Evolutionary conservation across 2,888 invertebrate genomes (phyloP).

Genomic region (Oscheius sp.): DNA sequence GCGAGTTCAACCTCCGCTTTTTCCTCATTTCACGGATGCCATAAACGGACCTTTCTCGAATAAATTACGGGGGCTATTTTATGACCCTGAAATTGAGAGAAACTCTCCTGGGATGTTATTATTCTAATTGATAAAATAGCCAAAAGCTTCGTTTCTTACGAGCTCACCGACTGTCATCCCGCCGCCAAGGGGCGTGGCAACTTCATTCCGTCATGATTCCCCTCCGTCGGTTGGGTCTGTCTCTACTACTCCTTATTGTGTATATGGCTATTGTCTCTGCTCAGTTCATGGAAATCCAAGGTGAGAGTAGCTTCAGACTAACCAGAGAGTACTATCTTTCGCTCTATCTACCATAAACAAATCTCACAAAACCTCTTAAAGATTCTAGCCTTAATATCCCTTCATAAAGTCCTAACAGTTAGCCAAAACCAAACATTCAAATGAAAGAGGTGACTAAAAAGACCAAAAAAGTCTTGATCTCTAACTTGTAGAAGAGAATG

Average conservation of each 20-base stretch:
- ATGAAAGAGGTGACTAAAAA: too few relatives aligned
- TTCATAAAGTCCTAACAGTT: too few relatives aligned
- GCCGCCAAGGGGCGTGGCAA: conserved; percentile 16
- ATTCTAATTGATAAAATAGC: neutral
- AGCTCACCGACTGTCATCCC: conserved; percentile 8
- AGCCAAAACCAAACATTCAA: too few relatives aligned
- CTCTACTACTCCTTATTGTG: conserved; percentile 7
- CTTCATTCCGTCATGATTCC: conserved; percentile 27
- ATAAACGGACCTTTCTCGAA: too few relatives aligned
- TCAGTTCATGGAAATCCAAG: conserved; percentile 22
- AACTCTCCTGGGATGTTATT: neutral
- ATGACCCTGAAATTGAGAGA: too few relatives aligned
- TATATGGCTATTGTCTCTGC: conserved; percentile 3
- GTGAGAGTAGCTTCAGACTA: neutral
- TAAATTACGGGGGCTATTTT: too few relatives aligned
- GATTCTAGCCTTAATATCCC: too few relatives aligned
- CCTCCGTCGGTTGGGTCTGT: conserved; percentile 22
- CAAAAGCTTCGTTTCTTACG: conserved; percentile 12
- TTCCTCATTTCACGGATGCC: too few relatives aligned
- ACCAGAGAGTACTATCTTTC: neutral
- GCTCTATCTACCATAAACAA: neutral
- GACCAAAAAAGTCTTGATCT: too few relatives aligned
- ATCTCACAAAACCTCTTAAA: too few relatives aligned
- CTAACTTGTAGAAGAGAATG: too few relatives aligned
- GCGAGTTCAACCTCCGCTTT: too few relatives aligned